These are phyloP conservation scores for Dunckerocampus dactyliophorus DNA, from an alignment of 2,113 vertebrate genomes.

Conservation along the genomic window DNA sequence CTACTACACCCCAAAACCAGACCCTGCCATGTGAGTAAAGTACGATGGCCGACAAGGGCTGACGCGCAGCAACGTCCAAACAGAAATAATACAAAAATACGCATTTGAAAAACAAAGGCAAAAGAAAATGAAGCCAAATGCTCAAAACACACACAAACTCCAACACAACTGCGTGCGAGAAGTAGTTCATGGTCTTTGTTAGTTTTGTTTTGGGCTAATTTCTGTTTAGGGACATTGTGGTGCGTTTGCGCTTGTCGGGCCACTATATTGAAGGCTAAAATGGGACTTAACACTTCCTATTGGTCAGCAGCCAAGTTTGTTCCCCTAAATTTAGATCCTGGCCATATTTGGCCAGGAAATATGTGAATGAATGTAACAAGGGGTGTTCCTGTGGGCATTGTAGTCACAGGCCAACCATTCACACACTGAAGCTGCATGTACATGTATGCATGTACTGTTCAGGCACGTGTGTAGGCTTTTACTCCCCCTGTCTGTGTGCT, in stretches of 20 bases:
- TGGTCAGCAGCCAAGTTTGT: slow-evolving; percentile 34
- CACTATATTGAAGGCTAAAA: slow-evolving; percentile 18
- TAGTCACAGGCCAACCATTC: neutral
- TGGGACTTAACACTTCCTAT: slow-evolving; percentile 20
- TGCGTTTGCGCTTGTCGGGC: too few relatives aligned
- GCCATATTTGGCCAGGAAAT: slow-evolving; percentile 41
- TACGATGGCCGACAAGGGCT: neutral
- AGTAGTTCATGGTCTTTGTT: too few relatives aligned
- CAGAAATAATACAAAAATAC: too few relatives aligned
- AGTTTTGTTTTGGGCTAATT: too few relatives aligned
- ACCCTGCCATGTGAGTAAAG: neutral
- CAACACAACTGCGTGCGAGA: too few relatives aligned
- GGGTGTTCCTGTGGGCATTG: neutral
- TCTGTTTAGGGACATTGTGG: too few relatives aligned
- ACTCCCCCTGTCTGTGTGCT: slow-evolving; percentile 4
- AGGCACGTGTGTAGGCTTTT: neutral
- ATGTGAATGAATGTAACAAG: slow-evolving; percentile 23
- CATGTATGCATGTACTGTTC: too few relatives aligned
- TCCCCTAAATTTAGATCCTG: slow-evolving; percentile 49
- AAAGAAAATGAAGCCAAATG: too few relatives aligned
- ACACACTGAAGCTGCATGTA: neutral
- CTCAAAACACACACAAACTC: too few relatives aligned
- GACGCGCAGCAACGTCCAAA: neutral
- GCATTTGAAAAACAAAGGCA: too few relatives aligned
- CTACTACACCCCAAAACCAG: slow-evolving; percentile 3